These are phyloP conservation scores for Globodera rostochiensis DNA, from an alignment of 1,140 invertebrate genomes.

Conservation along the genomic window DNA sequence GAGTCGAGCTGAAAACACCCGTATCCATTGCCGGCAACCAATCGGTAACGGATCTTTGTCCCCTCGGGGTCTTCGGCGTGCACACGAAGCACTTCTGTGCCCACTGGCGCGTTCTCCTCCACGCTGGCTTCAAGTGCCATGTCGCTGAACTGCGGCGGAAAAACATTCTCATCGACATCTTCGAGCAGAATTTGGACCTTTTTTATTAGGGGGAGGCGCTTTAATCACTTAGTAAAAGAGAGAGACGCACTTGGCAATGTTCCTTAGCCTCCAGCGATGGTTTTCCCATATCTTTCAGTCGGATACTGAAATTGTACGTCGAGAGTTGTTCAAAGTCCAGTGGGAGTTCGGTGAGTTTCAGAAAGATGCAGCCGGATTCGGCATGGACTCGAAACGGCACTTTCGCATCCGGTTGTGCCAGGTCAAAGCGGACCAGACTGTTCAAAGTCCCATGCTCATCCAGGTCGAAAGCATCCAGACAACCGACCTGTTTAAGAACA, in stretches of 20 bases:
- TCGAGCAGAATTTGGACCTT: slow-evolving; percentile 76
- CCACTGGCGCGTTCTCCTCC: slow-evolving; percentile 67
- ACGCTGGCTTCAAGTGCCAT: slow-evolving; percentile 74
- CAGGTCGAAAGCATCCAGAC: slow-evolving; percentile 76
- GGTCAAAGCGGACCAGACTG: slow-evolving; percentile 88
- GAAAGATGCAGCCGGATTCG: slow-evolving; percentile 77
- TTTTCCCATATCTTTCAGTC: slow-evolving; percentile 60
- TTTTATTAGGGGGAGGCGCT: no score
- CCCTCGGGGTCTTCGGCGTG: slow-evolving; percentile 71
- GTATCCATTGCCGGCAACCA: slow-evolving; percentile 83
- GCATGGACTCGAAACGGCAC: slow-evolving; percentile 94
- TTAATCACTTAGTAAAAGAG: no score
- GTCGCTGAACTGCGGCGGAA: slow-evolving; percentile 81
- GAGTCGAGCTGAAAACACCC: slow-evolving; percentile 87
- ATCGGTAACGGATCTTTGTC: slow-evolving; percentile 79
- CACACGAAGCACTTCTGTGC: slow-evolving; percentile 42
- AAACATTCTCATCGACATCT: slow-evolving; percentile 88
- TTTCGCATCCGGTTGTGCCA: slow-evolving; percentile 73
- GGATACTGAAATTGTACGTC: slow-evolving; percentile 58
- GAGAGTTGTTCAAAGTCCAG: slow-evolving; percentile 57
- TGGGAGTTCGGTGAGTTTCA: slow-evolving; percentile 35
- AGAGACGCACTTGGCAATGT: slow-evolving; percentile 60
- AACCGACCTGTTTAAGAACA: slow-evolving; percentile 34
- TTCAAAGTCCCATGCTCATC: slow-evolving; percentile 83
- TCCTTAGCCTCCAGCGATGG: slow-evolving; percentile 59